Percentiles rank a stretch among this genome's conserved stretches.
Evolutionary conservation across 2,888 invertebrate species (phyloP).

Genomic region (Drosophila sordidapex): DNA sequence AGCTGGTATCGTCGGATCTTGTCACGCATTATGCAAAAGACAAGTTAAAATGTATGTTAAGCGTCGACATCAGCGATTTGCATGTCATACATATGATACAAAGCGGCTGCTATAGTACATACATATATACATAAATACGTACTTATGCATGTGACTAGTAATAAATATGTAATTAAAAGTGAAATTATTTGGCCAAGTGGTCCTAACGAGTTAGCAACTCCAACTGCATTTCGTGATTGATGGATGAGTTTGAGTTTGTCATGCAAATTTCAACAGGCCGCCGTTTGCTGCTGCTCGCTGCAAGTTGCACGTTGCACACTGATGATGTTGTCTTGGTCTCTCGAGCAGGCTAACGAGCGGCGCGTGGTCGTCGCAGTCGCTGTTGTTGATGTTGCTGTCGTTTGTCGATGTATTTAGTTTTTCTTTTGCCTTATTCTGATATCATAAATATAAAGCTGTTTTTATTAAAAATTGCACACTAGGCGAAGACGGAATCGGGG

Average conservation of each 20-base stretch:
- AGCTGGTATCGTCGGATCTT: constrained; percentile 40
- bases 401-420: constrained; percentile 12
- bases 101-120: constrained; percentile 5
- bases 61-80: constrained; percentile 49
- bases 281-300: constrained; percentile 13
- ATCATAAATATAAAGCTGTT: constrained; percentile 79
- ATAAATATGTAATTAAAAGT: constrained; percentile 69
- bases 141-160: background rate
- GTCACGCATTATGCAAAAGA: constrained; percentile 74
- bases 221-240: constrained; percentile 69
- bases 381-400: constrained; percentile 15
- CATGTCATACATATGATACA: constrained; percentile 17
- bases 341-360: constrained; percentile 70
- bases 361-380: constrained; percentile 66
- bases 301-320: constrained; percentile 47
- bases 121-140: background rate
- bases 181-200: constrained; percentile 70
- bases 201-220: constrained; percentile 68
- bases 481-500: constrained; percentile 48
- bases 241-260: constrained; percentile 81
- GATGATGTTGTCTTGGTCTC: constrained; percentile 61
- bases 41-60: constrained; percentile 78
- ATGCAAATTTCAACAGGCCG: constrained; percentile 76
- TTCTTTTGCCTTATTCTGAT: constrained; percentile 68
- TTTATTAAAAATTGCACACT: constrained; percentile 76